Conservation (phyloP, 2,888 invertebrate genomes). For the Ormyrus nitidulus region DNA sequence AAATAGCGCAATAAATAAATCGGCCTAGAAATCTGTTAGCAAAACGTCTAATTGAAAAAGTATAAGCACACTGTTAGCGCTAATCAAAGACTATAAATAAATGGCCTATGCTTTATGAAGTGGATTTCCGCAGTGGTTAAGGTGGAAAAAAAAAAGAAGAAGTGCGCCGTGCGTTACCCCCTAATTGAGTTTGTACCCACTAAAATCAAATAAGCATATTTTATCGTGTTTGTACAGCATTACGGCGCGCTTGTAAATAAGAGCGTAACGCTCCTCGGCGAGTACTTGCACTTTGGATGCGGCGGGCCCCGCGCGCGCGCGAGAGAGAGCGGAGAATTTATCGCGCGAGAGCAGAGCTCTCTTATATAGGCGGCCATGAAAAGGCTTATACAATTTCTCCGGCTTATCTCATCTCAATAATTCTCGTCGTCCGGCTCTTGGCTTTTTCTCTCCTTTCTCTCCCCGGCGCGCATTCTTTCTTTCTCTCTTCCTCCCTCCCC, state of each 20-base stretch:
- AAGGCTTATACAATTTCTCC: conserved; percentile 26
- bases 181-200: conserved; percentile 49
- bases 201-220: conserved; percentile 49
- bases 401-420: conserved; percentile 37
- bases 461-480: background rate
- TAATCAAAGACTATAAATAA: conserved; percentile 43
- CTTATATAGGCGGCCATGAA: background rate
- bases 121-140: background rate
- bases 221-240: conserved; percentile 38
- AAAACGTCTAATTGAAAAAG: too few species aligned
- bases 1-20: too few species aligned
- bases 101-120: conserved; percentile 17
- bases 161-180: background rate
- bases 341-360: conserved; percentile 11
- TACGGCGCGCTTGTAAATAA: conserved; percentile 44
- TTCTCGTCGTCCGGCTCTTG: conserved; percentile 7
- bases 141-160: background rate
- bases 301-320: too few species aligned
- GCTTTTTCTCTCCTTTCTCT: background rate
- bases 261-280: background rate
- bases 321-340: conserved; percentile 27
- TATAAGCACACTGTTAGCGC: background rate
- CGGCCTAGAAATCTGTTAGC: too few species aligned
- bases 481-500: conserved; percentile 55
- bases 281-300: background rate